Percentiles rank a stretch among this genome's conserved stretches.
These are phyloP conservation scores for Platynereis dumerilii DNA, from an alignment of 2,888 invertebrate species.

Conservation along the genomic window DNA sequence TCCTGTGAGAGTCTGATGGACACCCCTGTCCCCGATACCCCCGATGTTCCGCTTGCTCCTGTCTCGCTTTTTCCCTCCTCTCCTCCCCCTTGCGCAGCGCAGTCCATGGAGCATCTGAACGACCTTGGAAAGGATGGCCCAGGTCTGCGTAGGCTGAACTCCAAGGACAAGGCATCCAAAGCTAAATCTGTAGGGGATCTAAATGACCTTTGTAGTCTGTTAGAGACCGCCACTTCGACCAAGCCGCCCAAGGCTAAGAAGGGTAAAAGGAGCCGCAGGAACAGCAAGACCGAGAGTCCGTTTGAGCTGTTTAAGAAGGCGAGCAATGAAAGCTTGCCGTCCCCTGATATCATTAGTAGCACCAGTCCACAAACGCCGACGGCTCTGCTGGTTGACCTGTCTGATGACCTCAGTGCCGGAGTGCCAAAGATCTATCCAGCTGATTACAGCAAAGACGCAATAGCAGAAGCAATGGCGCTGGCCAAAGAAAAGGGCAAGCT, in stretches of 20 bases:
- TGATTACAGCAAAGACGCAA: constrained; percentile 31
- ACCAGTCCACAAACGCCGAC: neutral
- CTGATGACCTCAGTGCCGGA: neutral
- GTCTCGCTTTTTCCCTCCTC: constrained; percentile 25
- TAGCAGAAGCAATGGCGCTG: constrained; percentile 32
- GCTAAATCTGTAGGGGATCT: constrained; percentile 26
- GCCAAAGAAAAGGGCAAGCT: constrained; percentile 47
- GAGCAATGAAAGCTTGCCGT: constrained; percentile 1
- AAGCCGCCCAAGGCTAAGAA: neutral
- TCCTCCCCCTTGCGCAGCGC: constrained; percentile 24
- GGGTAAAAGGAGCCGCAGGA: neutral
- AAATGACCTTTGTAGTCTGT: constrained; percentile 22
- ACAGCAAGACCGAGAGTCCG: neutral
- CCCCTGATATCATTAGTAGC: no score
- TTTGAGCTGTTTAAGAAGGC: constrained; percentile 6
- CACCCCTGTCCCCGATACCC: constrained; percentile 41
- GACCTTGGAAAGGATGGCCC: neutral
- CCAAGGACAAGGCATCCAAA: constrained; percentile 7
- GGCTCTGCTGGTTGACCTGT: neutral
- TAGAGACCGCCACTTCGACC: constrained; percentile 17
- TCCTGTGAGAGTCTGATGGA: constrained; percentile 40
- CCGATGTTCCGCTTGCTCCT: constrained; percentile 39
- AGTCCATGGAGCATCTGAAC: constrained; percentile 32
- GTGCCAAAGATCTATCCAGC: neutral
- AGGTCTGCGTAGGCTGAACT: neutral